Conservation (phyloP, 2,113 vertebrate species). For the Myrmophylax atrothorax region DNA sequence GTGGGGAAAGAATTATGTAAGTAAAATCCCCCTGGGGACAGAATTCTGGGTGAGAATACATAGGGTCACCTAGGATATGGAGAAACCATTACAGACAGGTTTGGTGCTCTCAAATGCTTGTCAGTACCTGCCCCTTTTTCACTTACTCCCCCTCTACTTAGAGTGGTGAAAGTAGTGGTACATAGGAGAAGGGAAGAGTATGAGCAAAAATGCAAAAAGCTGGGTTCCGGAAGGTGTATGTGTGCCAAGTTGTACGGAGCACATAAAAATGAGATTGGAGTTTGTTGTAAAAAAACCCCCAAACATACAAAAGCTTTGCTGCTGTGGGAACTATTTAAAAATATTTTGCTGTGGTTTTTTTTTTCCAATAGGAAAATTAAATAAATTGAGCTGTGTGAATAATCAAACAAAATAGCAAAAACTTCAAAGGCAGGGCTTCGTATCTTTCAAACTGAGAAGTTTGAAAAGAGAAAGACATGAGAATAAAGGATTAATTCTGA, state of each 20-base stretch:
- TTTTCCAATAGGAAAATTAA: background rate
- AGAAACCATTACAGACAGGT: background rate
- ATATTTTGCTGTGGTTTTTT: background rate
- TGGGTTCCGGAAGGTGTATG: background rate
- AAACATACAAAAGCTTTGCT: background rate
- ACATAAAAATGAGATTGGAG: background rate
- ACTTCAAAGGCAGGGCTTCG: constrained; percentile 9
- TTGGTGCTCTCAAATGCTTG: background rate
- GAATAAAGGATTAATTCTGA: background rate
- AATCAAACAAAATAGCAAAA: background rate
- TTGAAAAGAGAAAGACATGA: background rate
- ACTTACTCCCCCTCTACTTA: background rate
- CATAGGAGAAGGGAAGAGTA: background rate
- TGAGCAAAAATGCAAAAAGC: background rate
- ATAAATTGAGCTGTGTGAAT: constrained; percentile 1
- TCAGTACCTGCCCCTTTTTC: background rate
- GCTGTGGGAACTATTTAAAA: background rate
- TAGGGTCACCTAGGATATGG: background rate
- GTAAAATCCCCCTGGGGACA: background rate
- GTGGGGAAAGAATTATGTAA: background rate
- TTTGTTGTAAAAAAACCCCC: background rate
- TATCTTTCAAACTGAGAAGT: background rate
- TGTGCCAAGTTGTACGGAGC: background rate
- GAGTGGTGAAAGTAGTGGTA: background rate
- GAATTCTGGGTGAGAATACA: background rate